Base-by-base conservation (phyloP, 2,888 invertebrate genomes). In the Calliphora vomitoria region DNA sequence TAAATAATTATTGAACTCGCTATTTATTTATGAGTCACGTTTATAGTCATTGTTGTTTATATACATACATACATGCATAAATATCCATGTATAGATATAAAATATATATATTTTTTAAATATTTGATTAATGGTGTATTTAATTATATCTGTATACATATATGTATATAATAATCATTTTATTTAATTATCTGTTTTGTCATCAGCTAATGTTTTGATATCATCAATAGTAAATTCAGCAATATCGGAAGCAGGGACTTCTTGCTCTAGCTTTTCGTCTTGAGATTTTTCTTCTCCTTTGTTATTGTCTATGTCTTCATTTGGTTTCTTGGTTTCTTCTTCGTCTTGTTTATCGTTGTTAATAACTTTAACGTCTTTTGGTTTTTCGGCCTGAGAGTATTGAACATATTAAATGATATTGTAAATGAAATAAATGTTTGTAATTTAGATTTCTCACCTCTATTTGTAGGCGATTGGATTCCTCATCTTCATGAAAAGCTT, bases 401-500 rank as follows among this genome's bases (percentile, higher is more conserved):
- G 1, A 20, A 20, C n/a, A n/a, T n/a, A 53, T 53, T 20, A 31
- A 25, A 31, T 6, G 25, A n/a, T 68, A 25, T 25, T 25, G 25
- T 58, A 55, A 58, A 18, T 60, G 1, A 11, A 68, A 64, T 0
- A 71, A n/a, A 53, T 41, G 0, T 31, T 64, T 38, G 25, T 44
- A 44, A 8, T 62, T 11, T 3, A 31, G 4, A 18, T 55, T 25
- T 58, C 55, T 88, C 82, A 90, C 90, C 89, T 89, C 88, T 31
- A 82, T 31, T 74, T 68, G 35, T 18, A 18, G 79, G 75, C 86
- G 74, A 53, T 71, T 81, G 20, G 69, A 74, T 68, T 76, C 80
- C 66, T 89, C 89, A 60, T 88, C 86, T 89, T 93, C 96, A 92
- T 95, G 95, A 94, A 97, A 97, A 31, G 97, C 97, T 91, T 96